phyloP scores from a whole-genome alignment of 1,140 invertebrate genomes.

The Zaprionus camerounensis region DNA sequence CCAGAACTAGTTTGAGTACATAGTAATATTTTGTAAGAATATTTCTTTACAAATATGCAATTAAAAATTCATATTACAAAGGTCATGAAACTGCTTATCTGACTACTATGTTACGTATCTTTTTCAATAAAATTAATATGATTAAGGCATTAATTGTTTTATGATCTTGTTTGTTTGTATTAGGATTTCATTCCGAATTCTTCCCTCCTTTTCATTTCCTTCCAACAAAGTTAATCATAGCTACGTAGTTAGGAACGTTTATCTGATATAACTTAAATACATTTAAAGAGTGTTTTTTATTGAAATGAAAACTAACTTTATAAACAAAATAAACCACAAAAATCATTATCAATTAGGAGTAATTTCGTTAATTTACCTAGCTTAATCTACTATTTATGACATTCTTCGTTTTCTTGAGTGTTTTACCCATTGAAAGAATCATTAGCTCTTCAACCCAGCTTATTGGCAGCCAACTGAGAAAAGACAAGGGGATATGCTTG shows the following conservation, averaged over 20 bases:
- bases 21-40: background rate
- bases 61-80: background rate
- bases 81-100: background rate
- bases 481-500: background rate
- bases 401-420: conserved; percentile 6
- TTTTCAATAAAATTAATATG: too few relatives aligned
- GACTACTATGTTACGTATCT: too few relatives aligned
- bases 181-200: too few relatives aligned
- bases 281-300: too few relatives aligned
- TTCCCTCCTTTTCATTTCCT: too few relatives aligned
- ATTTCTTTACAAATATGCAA: background rate
- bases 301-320: too few relatives aligned
- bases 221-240: too few relatives aligned
- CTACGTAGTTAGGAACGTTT: too few relatives aligned
- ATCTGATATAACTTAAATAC: too few relatives aligned
- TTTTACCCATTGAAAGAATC: background rate
- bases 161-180: too few relatives aligned
- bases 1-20: background rate
- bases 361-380: background rate
- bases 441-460: conserved; percentile 40
- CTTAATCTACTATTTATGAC: background rate
- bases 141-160: too few relatives aligned
- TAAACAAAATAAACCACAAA: too few relatives aligned
- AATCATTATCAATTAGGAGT: background rate
- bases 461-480: conserved; percentile 29